Percentiles rank a stretch among this genome's conserved stretches.
phyloP scores from a whole-genome alignment of 2,113 vertebrate species.

The Grammomys dolichurus region DNA sequence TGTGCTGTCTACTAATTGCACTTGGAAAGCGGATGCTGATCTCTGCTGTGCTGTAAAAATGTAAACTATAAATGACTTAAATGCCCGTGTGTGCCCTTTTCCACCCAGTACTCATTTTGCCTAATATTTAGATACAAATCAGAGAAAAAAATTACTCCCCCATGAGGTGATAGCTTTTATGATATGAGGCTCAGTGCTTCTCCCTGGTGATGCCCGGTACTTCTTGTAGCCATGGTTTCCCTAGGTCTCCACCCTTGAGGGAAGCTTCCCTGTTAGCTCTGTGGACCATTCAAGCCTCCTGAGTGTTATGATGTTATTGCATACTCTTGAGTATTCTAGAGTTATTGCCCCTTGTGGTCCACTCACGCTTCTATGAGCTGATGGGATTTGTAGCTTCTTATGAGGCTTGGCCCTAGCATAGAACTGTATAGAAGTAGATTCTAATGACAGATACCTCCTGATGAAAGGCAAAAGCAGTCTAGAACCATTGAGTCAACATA shows the following conservation, averaged over 20 bases:
- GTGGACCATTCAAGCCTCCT: neutral
- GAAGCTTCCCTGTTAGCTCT: neutral
- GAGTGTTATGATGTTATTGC: neutral
- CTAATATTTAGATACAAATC: constrained; percentile 64
- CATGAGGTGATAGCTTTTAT: constrained; percentile 63
- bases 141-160: constrained; percentile 67
- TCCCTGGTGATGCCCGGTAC: neutral
- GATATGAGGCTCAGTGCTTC: neutral
- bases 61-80: constrained; percentile 82
- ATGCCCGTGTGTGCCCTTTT: constrained; percentile 47
- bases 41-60: constrained; percentile 79
- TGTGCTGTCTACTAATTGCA: constrained; percentile 79
- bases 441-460: fast-evolving
- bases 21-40: constrained; percentile 75
- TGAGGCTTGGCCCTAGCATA: neutral
- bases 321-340: neutral
- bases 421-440: neutral
- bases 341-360: neutral
- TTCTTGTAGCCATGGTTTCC: neutral
- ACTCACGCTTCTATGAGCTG: neutral
- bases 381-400: neutral
- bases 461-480: neutral
- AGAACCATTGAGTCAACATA: neutral
- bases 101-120: constrained; percentile 71
- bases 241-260: neutral